phyloP scores from a whole-genome alignment of 2,113 vertebrate species.

The Colius striatus region DNA sequence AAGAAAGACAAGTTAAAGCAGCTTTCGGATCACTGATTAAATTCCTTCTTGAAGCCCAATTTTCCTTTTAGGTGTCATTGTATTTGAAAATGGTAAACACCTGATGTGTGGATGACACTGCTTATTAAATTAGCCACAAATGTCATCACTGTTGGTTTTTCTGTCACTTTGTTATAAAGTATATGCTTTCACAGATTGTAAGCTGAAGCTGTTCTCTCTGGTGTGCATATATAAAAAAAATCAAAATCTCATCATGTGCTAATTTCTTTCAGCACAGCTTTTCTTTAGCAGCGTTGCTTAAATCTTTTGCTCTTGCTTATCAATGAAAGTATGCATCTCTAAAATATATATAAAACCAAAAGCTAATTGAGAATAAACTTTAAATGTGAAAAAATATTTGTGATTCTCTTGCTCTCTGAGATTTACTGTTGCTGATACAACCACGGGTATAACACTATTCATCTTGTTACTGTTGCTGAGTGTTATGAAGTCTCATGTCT shows the following conservation, averaged over 20 bases:
- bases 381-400: neutral
- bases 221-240: neutral
- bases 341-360: neutral
- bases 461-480: neutral
- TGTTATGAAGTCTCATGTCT: neutral
- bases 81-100: neutral
- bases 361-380: neutral
- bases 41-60: neutral
- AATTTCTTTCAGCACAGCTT: neutral
- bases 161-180: neutral
- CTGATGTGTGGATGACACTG: neutral
- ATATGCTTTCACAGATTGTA: neutral
- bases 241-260: neutral
- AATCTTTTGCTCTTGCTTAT: neutral
- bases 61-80: neutral
- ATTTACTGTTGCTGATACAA: neutral
- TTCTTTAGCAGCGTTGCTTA: neutral
- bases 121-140: neutral
- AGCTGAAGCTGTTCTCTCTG: neutral
- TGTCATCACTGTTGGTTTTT: neutral
- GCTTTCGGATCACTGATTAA: neutral
- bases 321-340: neutral
- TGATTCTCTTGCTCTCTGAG: neutral
- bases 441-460: neutral
- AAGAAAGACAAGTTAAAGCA: neutral